phyloP scores from a whole-genome alignment of 1,140 invertebrate species.

The Drosophila nasuta region DNA sequence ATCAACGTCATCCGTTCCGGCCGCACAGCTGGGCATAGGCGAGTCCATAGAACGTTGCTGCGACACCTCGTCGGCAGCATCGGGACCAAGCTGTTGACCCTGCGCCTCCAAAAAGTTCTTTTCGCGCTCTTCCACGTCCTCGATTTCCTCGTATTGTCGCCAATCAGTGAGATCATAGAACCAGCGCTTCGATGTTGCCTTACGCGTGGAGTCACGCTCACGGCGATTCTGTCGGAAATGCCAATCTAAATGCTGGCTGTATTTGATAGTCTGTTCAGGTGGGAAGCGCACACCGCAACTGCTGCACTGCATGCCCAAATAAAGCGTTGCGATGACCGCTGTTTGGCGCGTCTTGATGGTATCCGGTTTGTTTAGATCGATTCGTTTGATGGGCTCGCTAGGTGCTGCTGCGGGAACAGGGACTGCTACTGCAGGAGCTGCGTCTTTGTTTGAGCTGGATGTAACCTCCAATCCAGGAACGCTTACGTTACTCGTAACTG shows the following conservation, averaged over 20 bases:
- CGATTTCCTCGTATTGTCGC: slow-evolving; percentile 97
- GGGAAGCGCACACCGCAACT: slow-evolving; percentile 96
- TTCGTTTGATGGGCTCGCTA: slow-evolving; percentile 86
- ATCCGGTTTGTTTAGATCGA: slow-evolving; percentile 89
- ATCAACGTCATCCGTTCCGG: slow-evolving; percentile 86
- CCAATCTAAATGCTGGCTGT: slow-evolving; percentile 98
- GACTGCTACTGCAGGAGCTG: slow-evolving; percentile 7
- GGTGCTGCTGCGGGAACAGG: slow-evolving; percentile 52
- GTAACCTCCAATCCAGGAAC: slow-evolving; percentile 25
- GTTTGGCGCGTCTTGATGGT: slow-evolving; percentile 91
- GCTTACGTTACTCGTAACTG: slow-evolving; percentile 2
- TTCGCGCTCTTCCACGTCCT: slow-evolving; percentile 95
- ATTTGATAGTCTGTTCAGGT: slow-evolving; percentile 93
- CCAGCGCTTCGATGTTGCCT: slow-evolving; percentile 93
- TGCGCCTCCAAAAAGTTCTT: slow-evolving; percentile 95
- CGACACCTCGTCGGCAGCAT: slow-evolving; percentile 84
- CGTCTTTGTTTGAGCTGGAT: slow-evolving; percentile 21
- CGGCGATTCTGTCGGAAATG: slow-evolving; percentile 97
- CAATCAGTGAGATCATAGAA: slow-evolving; percentile 96
- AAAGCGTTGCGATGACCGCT: slow-evolving; percentile 89
- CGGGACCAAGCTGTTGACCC: slow-evolving; percentile 86
- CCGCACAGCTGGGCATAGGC: slow-evolving; percentile 75
- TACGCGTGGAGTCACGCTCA: slow-evolving; percentile 93
- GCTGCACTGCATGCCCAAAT: slow-evolving; percentile 96
- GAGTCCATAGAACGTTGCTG: slow-evolving; percentile 77